Conservation (phyloP, 2,888 invertebrate species). For the Leptinotarsa juncta region DNA sequence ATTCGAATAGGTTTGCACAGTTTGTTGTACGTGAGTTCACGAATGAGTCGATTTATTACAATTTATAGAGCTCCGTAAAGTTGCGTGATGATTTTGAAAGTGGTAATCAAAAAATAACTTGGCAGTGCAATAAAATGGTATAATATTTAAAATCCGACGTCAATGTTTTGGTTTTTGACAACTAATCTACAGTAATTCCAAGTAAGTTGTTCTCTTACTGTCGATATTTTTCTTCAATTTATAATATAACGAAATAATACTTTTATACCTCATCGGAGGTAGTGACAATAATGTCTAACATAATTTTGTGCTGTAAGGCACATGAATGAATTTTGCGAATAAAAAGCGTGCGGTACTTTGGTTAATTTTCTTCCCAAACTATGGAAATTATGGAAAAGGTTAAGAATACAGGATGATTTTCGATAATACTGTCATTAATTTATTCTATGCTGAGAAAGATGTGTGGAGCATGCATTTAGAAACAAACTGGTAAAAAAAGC, state of each 20-base stretch:
- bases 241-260: not conserved
- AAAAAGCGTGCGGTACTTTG: too few relatives aligned
- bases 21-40: conserved; percentile 2
- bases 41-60: not conserved
- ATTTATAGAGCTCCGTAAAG: not conserved
- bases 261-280: too few relatives aligned
- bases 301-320: too few relatives aligned
- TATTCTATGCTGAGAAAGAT: too few relatives aligned
- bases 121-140: not conserved
- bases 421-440: too few relatives aligned
- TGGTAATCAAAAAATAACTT: not conserved
- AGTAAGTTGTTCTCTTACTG: not conserved
- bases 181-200: not conserved
- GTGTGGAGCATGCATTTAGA: too few relatives aligned
- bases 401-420: too few relatives aligned
- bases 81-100: not conserved
- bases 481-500: too few relatives aligned
- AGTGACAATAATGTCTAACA: too few relatives aligned
- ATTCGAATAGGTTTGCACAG: not conserved
- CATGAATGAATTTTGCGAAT: too few relatives aligned
- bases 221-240: not conserved
- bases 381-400: too few relatives aligned
- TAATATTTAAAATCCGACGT: not conserved
- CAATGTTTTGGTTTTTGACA: not conserved
- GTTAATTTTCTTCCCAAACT: too few relatives aligned